These are phyloP conservation scores for Ptilonorhynchus violaceus DNA, from an alignment of 2,113 vertebrate genomes.

Conservation along the genomic window DNA sequence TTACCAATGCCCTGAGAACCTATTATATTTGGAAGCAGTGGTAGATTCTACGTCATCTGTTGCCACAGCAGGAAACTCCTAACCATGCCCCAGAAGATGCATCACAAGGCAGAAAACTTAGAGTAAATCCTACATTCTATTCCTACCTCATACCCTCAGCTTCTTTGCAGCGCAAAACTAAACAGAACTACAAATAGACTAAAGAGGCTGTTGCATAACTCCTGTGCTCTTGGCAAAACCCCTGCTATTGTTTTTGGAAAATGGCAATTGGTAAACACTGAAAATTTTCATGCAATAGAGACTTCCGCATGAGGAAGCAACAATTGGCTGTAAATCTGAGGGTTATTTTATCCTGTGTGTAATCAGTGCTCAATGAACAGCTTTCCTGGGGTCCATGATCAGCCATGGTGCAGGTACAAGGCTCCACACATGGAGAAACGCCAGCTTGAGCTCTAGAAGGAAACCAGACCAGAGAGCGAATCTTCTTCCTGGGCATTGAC, in stretches of 20 bases:
- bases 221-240: not conserved
- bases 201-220: not conserved
- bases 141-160: not conserved
- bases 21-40: not conserved
- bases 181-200: not conserved
- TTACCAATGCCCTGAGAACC: not conserved
- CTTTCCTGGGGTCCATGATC: not conserved
- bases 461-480: not conserved
- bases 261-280: not conserved
- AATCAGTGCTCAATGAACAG: not conserved
- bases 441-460: not conserved
- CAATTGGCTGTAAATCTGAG: not conserved
- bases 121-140: not conserved
- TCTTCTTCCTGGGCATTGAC: not conserved
- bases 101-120: not conserved
- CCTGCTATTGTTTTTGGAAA: not conserved
- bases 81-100: not conserved
- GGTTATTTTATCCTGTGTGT: not conserved
- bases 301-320: not conserved
- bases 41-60: not conserved
- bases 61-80: not conserved
- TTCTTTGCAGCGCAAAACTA: not conserved
- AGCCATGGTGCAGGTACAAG: not conserved
- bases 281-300: not conserved
- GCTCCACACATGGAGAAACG: not conserved